These are phyloP conservation scores for Himalopsyche phryganea DNA, from an alignment of 1,140 invertebrate species.

Conservation along the genomic window DNA sequence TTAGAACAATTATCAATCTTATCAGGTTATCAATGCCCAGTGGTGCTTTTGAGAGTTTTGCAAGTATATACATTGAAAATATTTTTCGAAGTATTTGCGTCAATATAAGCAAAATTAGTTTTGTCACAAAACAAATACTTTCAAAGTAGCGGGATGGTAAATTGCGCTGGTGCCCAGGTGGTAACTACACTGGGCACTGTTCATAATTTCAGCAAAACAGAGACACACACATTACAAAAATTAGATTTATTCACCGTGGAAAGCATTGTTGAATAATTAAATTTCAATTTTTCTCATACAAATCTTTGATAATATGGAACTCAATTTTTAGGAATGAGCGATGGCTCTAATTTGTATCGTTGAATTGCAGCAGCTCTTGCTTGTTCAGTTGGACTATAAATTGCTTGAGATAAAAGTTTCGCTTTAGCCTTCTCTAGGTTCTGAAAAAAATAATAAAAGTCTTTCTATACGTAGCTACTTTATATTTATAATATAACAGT, in stretches of 20 bases:
- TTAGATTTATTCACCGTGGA: neutral
- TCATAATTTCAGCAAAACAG: neutral
- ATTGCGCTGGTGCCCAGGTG: too few species aligned
- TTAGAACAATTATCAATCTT: too few species aligned
- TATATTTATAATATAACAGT: too few species aligned
- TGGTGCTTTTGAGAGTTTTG: too few species aligned
- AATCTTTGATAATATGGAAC: neutral
- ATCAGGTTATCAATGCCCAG: too few species aligned
- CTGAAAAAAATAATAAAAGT: constrained; percentile 15
- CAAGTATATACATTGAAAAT: too few species aligned
- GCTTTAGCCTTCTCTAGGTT: constrained; percentile 20
- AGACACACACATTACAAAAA: neutral
- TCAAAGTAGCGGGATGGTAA: too few species aligned
- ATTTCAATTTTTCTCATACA: neutral
- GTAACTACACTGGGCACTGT: too few species aligned
- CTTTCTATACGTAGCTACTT: too few species aligned
- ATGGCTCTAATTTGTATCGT: constrained; percentile 18
- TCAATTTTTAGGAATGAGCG: constrained; percentile 14
- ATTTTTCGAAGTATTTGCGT: too few species aligned
- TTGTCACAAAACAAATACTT: too few species aligned
- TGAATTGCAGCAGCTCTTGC: constrained; percentile 10
- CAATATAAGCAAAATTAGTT: too few species aligned
- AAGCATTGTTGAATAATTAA: neutral
- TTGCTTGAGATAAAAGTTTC: constrained; percentile 26
- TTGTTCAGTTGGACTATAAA: constrained; percentile 25